Base-by-base conservation (phyloP, 2,888 invertebrate genomes). In the Hydrotaea diabolus region DNA sequence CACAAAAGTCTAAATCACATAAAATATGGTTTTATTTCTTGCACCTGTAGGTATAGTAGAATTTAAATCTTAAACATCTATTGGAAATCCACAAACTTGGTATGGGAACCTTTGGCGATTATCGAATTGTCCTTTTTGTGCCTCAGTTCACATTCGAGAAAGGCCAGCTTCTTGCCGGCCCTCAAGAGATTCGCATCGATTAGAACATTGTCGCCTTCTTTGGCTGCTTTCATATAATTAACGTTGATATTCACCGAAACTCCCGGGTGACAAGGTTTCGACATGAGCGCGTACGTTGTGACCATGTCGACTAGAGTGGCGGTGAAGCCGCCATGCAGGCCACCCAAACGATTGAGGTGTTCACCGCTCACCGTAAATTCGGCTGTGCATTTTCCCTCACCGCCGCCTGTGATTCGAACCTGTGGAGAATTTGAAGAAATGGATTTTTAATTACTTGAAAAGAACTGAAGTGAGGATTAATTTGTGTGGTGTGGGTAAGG, bases 241-340 rank as follows among this genome's bases (percentile, higher is more conserved):
- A 98, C 93, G 92, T 95, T 96, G 39, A 98, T 93, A 89, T 97
- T 96, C 23, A 98, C 95, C 9, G 97, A 96, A 0, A 97, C 96
- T 21, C 97, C 97, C 72, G 96, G 94, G 66, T 93, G 93, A 3
- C 93, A 93, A 31, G 93, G 94, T 88, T 94, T 94, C 0, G 96
- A 95, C 90, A 96, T 94, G 0, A 98, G 91, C 0, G 97, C 98
- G 89, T 95, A 95, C 0, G 96, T 96, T 0, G 98, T 97, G 23
- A 98, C 91, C 76, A 93, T 93, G 89, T 97, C 96, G 26, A 93
- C 87, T 17, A 98, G 91, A 0, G 96, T 96, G 2, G 96, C 96
- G 3, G 96, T 96, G 88, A 97, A 95, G 7, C 97, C 98, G 1
- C 98, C 98, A 90, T 98, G 98, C 4, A 98, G 91, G 0, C 95